Conservation (phyloP, 2,888 invertebrate species). For the Galerucella calmariensis region DNA sequence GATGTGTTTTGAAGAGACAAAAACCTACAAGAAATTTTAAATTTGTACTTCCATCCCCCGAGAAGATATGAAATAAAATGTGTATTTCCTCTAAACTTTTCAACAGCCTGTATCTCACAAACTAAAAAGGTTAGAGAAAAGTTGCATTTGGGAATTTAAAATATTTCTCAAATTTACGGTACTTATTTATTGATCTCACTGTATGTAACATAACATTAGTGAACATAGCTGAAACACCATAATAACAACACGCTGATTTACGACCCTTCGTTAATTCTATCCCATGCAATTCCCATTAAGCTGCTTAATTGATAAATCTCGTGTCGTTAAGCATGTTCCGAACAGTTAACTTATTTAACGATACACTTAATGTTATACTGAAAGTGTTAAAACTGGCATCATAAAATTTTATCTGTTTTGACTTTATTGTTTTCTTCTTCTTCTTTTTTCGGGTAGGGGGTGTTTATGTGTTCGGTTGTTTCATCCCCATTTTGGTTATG, state of each 20-base stretch:
- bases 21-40: too few relatives aligned
- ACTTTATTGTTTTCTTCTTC: slow-evolving; percentile 22
- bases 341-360: slow-evolving; percentile 25
- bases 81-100: too few relatives aligned
- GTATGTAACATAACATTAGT: not conserved
- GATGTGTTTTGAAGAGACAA: too few relatives aligned
- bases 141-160: too few relatives aligned
- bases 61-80: too few relatives aligned
- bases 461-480: slow-evolving; percentile 24
- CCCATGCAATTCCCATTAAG: slow-evolving; percentile 29
- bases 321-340: slow-evolving; percentile 28
- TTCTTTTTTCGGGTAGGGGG: slow-evolving; percentile 4
- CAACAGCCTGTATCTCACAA: too few relatives aligned
- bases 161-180: too few relatives aligned
- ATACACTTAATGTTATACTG: slow-evolving; percentile 32
- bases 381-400: slow-evolving; percentile 33
- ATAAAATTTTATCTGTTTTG: slow-evolving; percentile 29
- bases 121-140: too few relatives aligned
- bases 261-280: slow-evolving; percentile 21
- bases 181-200: too few relatives aligned
- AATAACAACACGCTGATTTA: slow-evolving; percentile 17
- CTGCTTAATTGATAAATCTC: slow-evolving; percentile 34
- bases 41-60: too few relatives aligned
- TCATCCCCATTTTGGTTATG: not conserved
- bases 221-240: not conserved